Percentiles rank a stretch among this genome's conserved stretches.
These are phyloP conservation scores for Heliocidaris erythrogramma DNA, from an alignment of 35 echinoderm and acorn worm species.

Conservation along the genomic window DNA sequence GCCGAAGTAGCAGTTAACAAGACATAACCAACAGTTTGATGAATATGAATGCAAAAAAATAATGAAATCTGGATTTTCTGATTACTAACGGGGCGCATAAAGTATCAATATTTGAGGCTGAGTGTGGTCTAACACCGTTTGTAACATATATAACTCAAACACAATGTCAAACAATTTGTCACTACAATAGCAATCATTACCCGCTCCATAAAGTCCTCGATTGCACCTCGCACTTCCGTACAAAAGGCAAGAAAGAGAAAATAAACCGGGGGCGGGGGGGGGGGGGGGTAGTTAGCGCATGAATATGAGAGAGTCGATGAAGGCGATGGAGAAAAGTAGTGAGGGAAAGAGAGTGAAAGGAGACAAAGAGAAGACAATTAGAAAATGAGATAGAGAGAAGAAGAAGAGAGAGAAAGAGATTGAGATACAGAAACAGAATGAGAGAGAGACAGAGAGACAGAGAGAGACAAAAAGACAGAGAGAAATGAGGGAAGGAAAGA, in stretches of 20 bases:
- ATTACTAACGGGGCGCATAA: conserved; percentile 2
- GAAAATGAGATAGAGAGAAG: neutral
- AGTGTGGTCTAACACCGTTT: neutral
- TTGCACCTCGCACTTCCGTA: neutral
- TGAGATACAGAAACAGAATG: neutral
- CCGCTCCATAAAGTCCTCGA: conserved; percentile 30
- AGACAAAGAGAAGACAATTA: too few species aligned
- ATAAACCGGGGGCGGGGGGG: neutral
- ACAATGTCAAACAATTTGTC: conserved; percentile 47
- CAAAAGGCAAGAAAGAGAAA: neutral
- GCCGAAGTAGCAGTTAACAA: neutral
- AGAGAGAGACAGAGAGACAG: neutral
- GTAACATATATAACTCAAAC: conserved; percentile 12
- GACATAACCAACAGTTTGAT: neutral
- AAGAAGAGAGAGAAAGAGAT: neutral
- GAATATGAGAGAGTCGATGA: neutral
- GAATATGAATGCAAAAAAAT: neutral
- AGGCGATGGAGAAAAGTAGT: neutral
- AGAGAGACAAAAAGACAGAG: neutral
- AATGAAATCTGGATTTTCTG: neutral
- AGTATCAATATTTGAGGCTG: neutral
- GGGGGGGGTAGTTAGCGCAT: neutral
- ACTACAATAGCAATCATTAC: conserved; percentile 1
- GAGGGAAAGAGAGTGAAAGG: too few species aligned
- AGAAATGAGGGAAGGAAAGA: too few species aligned